These are phyloP conservation scores for Rhodophaea formosa DNA, from an alignment of 2,888 invertebrate species.

Conservation along the genomic window DNA sequence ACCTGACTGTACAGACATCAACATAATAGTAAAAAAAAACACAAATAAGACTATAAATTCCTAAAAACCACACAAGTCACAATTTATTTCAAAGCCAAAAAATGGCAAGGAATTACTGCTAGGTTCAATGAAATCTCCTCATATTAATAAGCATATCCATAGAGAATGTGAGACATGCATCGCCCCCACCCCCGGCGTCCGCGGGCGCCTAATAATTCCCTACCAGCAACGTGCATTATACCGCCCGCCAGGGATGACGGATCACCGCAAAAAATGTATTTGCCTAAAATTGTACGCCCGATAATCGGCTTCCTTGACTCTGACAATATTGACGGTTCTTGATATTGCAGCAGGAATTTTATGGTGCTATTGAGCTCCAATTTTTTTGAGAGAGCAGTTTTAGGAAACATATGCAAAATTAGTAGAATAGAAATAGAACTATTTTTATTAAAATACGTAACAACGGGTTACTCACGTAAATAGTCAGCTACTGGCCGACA, in stretches of 20 bases:
- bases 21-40: too few relatives aligned
- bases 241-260: slow-evolving; percentile 56
- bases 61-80: too few relatives aligned
- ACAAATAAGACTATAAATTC: too few relatives aligned
- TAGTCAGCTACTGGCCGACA: too few relatives aligned
- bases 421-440: too few relatives aligned
- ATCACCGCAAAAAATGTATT: slow-evolving; percentile 45
- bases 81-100: too few relatives aligned
- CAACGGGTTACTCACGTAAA: too few relatives aligned
- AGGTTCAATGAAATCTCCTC: too few relatives aligned
- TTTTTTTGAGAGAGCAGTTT: not conserved
- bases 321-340: slow-evolving; percentile 4
- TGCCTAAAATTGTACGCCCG: slow-evolving; percentile 21
- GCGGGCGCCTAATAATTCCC: slow-evolving; percentile 46
- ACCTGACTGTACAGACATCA: too few relatives aligned
- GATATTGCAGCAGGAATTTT: slow-evolving; percentile 3
- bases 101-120: too few relatives aligned
- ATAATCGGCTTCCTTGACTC: slow-evolving; percentile 8
- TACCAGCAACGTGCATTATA: slow-evolving; percentile 59
- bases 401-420: too few relatives aligned
- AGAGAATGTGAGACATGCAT: not conserved
- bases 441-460: too few relatives aligned
- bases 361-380: not conserved
- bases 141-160: slow-evolving; percentile 5
- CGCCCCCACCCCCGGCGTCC: slow-evolving; percentile 10